Base-by-base conservation (phyloP, 2,113 vertebrate genomes). In the Varanus komodoensis region DNA sequence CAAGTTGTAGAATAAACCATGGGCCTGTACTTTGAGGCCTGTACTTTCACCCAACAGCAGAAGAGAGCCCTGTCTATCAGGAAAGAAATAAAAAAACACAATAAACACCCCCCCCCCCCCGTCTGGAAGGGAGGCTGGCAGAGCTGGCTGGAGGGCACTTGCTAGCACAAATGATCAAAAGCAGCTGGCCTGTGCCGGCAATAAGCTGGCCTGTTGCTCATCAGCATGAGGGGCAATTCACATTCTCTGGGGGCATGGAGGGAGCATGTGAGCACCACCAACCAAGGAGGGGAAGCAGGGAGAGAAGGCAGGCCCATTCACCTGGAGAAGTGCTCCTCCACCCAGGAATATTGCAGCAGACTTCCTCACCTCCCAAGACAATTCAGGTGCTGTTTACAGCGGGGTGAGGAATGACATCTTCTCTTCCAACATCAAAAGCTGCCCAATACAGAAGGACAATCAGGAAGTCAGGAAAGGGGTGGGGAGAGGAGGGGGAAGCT, bases 361-460 rank as follows among this genome's bases (percentile, higher is more conserved):
- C 68, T 83, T 71, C 90, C 74, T 69, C 84, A 44, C 75, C 83
- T 69, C 90, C 50, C 4, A 80, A 17, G 73, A 85, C 86, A 85
- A 94, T 88, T 86, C 48, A 89, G 82, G 81, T 17, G 29, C 82
- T 71, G 44, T 92, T 92, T 87, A 88, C 91, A 92, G 68, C 79
- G 61, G 52, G 27, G 86, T 91, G 93, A 90, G 38, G 68, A 92
- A 82, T 29, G 9, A 25, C 68, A 54, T n/a, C 82, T 85, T 52
- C 32, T 81, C 27, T 78, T 32, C 7, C 3, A 84, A 93, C 84
- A 90, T 94, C 92, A 94, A 94, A 92, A 85, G 86, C 68, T n/a
- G 29, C 90, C 67, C 44, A 57, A 29, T 80, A 85, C 17, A 85
- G 75, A 32, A 85, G 85, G 90, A 75, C 50, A 91, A 87, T 79